phyloP scores from a whole-genome alignment of 2,113 vertebrate genomes.

The Dicentrarchus labrax region DNA sequence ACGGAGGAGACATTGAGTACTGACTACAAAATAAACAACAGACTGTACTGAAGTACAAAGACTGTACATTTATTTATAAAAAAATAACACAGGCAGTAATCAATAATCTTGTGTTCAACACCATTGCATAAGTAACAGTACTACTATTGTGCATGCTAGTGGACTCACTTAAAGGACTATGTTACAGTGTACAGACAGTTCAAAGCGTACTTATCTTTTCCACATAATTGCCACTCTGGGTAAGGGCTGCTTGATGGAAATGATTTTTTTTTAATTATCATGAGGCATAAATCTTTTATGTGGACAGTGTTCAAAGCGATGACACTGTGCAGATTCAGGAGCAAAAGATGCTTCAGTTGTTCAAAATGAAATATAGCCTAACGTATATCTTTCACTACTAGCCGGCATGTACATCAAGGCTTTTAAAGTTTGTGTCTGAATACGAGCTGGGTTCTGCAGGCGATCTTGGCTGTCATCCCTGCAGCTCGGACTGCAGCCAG shows the following conservation, averaged over 20 bases:
- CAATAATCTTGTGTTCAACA: slow-evolving; percentile 6
- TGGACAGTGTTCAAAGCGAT: slow-evolving; percentile 59
- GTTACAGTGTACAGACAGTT: slow-evolving; percentile 3
- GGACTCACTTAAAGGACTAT: background rate
- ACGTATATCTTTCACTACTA: slow-evolving; percentile 30
- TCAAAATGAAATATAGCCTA: slow-evolving; percentile 49
- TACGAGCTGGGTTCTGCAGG: slow-evolving; percentile 27
- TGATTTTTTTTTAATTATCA: slow-evolving; percentile 19
- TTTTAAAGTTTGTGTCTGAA: slow-evolving; percentile 48
- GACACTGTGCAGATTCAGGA: slow-evolving; percentile 34
- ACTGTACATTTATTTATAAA: slow-evolving; percentile 5
- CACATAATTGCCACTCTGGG: slow-evolving; percentile 37
- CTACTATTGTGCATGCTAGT: background rate
- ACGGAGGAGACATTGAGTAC: background rate
- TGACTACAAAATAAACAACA: slow-evolving; percentile 7
- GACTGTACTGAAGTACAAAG: background rate
- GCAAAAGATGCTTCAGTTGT: slow-evolving; percentile 21
- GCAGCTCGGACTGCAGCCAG: slow-evolving; percentile 47
- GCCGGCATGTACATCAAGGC: slow-evolving; percentile 32
- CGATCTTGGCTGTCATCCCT: slow-evolving; percentile 53
- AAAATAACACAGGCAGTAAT: background rate
- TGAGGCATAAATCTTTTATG: slow-evolving; percentile 67
- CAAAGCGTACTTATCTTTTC: slow-evolving; percentile 42
- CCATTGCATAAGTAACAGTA: background rate
- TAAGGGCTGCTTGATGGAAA: slow-evolving; percentile 61